Base-by-base conservation (phyloP, 1,140 invertebrate genomes). In the Penaeus indicus region DNA sequence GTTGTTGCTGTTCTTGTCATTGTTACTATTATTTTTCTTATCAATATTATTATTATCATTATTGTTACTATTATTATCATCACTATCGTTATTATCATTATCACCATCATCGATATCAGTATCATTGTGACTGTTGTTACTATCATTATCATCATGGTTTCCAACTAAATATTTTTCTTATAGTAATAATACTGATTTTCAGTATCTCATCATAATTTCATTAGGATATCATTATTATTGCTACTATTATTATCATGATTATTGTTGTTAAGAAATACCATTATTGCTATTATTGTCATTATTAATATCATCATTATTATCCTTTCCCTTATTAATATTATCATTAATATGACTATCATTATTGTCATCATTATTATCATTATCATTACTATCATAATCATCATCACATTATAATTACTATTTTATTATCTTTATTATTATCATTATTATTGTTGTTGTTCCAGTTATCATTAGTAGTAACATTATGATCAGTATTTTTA, bases 41-140 rank as follows among this genome's bases (percentile, higher is more conserved):
- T n/a, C 27, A 47, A 47, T 47, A 80, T 80, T 16, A 80, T 54
- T 4, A 47, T 80, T 47, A 80, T 80, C 60, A 80, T 80, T 80
- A 80, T 80, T 54, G 60, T n/a, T 63, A 25, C 16, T 81, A 81
- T 47, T 2, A 47, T 0, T 16, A 77, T 42, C 25, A 77, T 19
- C 69, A 75, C 69, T 19, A 77, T 42, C 19, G 16, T 77, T 38
- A 4, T 54, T 21, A 42, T n/a, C n/a, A n/a, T n/a, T n/a, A 38
- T 60, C 22, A 42, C 38, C 32, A 79, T n/a, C 32, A 79, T 60
- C 21, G 61, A n/a, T 18, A 79, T 32, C 21, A 79, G 11, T 47
- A 79, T 60, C 7, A 47, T 60, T 47, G 42, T 60, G 16, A 79
- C 32, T 79, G 42, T 25, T 47, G 54, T 25, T 54, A 79, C n/a